Conservation (phyloP, 2,888 invertebrate species). For the Miltochrista miniata region DNA sequence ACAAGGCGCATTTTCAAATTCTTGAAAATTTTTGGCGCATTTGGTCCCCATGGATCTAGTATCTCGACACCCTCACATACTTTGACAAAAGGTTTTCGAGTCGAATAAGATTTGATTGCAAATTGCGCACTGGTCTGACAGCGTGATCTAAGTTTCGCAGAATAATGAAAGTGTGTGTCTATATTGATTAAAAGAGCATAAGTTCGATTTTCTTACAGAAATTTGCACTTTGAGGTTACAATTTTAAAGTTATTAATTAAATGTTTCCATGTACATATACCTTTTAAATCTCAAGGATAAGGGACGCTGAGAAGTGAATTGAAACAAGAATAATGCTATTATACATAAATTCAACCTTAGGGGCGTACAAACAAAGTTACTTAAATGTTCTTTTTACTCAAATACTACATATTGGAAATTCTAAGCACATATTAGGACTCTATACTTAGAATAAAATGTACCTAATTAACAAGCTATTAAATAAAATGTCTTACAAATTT, state of each 20-base stretch:
- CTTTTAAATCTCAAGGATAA: conserved; percentile 25
- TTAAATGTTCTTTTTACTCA: conserved; percentile 9
- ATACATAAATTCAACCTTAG: conserved; percentile 20
- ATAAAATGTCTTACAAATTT: conserved; percentile 26
- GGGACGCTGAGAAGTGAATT: conserved; percentile 50
- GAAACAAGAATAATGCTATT: conserved; percentile 36
- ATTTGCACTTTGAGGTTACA: accelerated
- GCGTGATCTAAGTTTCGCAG: conserved; percentile 37
- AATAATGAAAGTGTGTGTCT: conserved; percentile 59
- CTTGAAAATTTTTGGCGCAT: no score
- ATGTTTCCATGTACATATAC: conserved; percentile 13
- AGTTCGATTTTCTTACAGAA: conserved; percentile 7
- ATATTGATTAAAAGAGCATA: no score
- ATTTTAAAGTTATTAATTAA: conserved; percentile 10
- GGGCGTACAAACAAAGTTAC: accelerated
- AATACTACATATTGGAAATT: conserved; percentile 44
- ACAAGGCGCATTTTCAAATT: no score
- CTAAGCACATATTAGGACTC: conserved; percentile 41
- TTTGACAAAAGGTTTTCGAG: no score
- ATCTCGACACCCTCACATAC: no score
- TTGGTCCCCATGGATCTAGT: no score
- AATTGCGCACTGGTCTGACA: no score
- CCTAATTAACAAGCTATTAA: conserved; percentile 30
- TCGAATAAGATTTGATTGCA: no score
- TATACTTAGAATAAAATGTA: conserved; percentile 9